These are phyloP conservation scores for Ecliptopera silaceata DNA, from an alignment of 2,888 invertebrate genomes.

Conservation along the genomic window DNA sequence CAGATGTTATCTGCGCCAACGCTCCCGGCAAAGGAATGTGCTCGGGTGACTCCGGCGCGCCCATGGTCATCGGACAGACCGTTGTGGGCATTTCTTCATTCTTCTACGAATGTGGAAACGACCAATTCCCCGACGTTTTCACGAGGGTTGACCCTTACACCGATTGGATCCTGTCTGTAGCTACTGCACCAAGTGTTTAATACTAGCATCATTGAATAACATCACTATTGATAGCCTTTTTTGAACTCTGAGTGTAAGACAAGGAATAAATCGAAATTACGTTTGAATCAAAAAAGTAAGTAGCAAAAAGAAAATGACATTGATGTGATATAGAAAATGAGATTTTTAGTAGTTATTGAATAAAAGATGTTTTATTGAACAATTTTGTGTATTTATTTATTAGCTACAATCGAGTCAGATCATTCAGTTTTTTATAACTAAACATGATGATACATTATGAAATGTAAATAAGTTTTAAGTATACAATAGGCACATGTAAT, in stretches of 20 bases:
- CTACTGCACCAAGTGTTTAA: slow-evolving; percentile 34
- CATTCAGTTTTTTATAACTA: slow-evolving; percentile 4
- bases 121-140: slow-evolving; percentile 53
- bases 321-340: too few species aligned
- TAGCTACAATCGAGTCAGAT: slow-evolving; percentile 20
- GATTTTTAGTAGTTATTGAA: slow-evolving; percentile 19
- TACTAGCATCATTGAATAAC: too few species aligned
- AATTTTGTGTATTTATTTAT: slow-evolving; percentile 31
- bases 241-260: too few species aligned
- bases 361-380: slow-evolving; percentile 34
- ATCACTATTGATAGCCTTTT: too few species aligned
- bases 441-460: slow-evolving; percentile 1
- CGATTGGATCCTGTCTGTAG: slow-evolving; percentile 57
- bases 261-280: too few species aligned
- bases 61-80: slow-evolving; percentile 48
- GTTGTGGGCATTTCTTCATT: slow-evolving; percentile 51
- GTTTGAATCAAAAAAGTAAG: too few species aligned
- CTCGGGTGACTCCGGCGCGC: slow-evolving; percentile 61
- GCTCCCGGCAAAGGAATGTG: slow-evolving; percentile 51
- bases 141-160: slow-evolving; percentile 54
- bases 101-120: slow-evolving; percentile 44
- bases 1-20: slow-evolving; percentile 57
- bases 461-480: slow-evolving; percentile 22
- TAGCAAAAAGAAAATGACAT: too few species aligned
- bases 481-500: slow-evolving; percentile 24